Percentiles rank a stretch among this genome's conserved stretches.
Conservation (phyloP, 2,113 vertebrate species). For the Ptychochromis oligacanthus region DNA sequence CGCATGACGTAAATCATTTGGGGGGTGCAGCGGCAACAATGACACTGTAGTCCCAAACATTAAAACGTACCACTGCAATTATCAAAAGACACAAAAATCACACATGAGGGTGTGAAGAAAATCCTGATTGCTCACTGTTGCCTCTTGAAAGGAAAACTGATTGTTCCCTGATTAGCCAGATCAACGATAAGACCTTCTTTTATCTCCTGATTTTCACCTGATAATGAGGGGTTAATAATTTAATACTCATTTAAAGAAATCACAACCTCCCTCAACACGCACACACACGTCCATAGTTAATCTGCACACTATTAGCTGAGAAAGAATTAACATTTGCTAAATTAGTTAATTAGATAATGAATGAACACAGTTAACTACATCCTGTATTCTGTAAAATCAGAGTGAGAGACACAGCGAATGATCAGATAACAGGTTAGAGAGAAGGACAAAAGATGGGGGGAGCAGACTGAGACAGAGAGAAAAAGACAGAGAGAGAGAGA, state of each 20-base stretch:
- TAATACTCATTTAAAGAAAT: constrained; percentile 46
- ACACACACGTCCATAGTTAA: constrained; percentile 52
- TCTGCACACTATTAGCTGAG: constrained; percentile 67
- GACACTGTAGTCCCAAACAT: constrained; percentile 10
- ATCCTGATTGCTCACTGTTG: constrained; percentile 34
- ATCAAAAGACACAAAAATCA: constrained; percentile 14
- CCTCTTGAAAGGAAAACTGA: constrained; percentile 41
- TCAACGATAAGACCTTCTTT: constrained; percentile 40
- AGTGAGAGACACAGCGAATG: constrained; percentile 26
- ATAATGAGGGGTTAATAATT: constrained; percentile 67
- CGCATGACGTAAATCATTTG: constrained; percentile 9
- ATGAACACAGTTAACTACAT: constrained; percentile 66
- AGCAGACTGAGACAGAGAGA: background rate
- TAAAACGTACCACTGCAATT: constrained; percentile 3
- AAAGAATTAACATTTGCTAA: constrained; percentile 67
- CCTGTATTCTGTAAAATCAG: constrained; percentile 59
- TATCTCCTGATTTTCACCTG: constrained; percentile 49
- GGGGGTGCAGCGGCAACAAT: constrained; percentile 10
- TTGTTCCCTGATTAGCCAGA: constrained; percentile 56
- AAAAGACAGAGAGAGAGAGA: background rate
- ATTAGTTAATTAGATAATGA: constrained; percentile 75
- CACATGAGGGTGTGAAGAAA: constrained; percentile 1
- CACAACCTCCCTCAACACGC: constrained; percentile 1
- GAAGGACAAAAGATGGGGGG: constrained; percentile 57
- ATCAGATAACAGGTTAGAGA: constrained; percentile 62